Conservation (phyloP, 1,140 invertebrate genomes). For the Hesperophylax magnus region DNA sequence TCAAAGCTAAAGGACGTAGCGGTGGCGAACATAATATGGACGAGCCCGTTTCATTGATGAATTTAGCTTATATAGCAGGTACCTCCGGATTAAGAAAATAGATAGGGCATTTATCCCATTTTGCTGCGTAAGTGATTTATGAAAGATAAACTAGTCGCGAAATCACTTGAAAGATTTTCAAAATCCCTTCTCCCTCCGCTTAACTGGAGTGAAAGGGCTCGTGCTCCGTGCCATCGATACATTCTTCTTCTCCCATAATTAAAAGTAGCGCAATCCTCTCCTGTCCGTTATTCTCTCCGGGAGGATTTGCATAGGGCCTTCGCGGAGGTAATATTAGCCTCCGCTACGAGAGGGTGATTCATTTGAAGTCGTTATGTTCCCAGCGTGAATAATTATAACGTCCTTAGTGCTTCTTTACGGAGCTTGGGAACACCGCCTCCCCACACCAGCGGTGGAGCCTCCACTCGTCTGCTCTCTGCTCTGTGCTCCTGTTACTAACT, state of each 20-base stretch:
- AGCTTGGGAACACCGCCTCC: constrained; percentile 16
- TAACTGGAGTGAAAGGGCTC: background rate
- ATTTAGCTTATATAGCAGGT: too few relatives aligned
- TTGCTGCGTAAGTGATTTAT: background rate
- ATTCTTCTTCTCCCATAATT: constrained; percentile 35
- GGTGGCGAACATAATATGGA: too few relatives aligned
- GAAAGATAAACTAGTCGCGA: background rate
- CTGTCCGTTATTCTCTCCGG: constrained; percentile 32
- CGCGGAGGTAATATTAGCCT: constrained; percentile 42
- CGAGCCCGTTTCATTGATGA: too few relatives aligned
- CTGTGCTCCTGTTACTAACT: too few relatives aligned
- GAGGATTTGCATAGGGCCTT: constrained; percentile 45
- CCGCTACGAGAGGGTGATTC: constrained; percentile 41
- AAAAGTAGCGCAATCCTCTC: constrained; percentile 31
- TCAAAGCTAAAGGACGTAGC: too few relatives aligned
- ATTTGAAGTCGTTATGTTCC: constrained; percentile 44
- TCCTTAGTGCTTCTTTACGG: constrained; percentile 49
- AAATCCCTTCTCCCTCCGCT: background rate
- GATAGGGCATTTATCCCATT: background rate
- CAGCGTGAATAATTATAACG: constrained; percentile 50
- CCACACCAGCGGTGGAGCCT: background rate
- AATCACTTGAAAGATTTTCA: background rate
- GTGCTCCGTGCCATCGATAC: constrained; percentile 13
- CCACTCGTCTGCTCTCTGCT: background rate
- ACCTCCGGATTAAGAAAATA: too few relatives aligned